Evolutionary conservation across 2,888 invertebrate genomes (phyloP).

Genomic region (Rutpela maculata): DNA sequence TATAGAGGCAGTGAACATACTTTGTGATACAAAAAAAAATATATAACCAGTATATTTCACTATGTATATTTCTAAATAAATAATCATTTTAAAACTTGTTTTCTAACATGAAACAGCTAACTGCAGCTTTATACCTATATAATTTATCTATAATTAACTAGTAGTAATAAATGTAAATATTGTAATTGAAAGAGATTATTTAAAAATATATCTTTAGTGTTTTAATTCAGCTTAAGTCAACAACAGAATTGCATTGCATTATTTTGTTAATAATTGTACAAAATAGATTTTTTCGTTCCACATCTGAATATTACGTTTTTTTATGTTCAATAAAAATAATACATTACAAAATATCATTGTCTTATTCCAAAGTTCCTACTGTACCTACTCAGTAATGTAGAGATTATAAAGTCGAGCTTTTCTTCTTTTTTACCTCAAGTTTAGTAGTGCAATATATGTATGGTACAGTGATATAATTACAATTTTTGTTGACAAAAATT

Average conservation of each 20-base stretch:
- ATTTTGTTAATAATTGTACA: not conserved
- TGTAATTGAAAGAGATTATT: not conserved
- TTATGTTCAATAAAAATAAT: not conserved
- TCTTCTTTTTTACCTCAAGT: too few species aligned
- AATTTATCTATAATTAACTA: not conserved
- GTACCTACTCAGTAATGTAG: too few species aligned
- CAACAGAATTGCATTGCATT: not conserved
- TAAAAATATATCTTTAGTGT: not conserved
- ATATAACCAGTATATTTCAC: conserved; percentile 3
- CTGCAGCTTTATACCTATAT: not conserved
- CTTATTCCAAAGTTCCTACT: too few species aligned
- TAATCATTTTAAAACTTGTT: conserved; percentile 2
- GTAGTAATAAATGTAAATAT: not conserved
- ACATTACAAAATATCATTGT: not conserved
- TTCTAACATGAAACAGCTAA: not conserved
- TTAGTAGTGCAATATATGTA: too few species aligned
- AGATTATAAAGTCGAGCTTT: too few species aligned
- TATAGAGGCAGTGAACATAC: not conserved
- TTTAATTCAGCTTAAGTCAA: not conserved
- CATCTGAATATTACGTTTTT: not conserved
- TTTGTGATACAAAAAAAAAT: not conserved
- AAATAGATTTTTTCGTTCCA: not conserved
- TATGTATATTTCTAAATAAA: too few species aligned
- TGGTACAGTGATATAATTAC: too few species aligned
- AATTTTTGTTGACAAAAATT: too few species aligned